Evolutionary conservation across 2,888 invertebrate species (phyloP).

Genomic region (Xanthorhoe spadicearia): DNA sequence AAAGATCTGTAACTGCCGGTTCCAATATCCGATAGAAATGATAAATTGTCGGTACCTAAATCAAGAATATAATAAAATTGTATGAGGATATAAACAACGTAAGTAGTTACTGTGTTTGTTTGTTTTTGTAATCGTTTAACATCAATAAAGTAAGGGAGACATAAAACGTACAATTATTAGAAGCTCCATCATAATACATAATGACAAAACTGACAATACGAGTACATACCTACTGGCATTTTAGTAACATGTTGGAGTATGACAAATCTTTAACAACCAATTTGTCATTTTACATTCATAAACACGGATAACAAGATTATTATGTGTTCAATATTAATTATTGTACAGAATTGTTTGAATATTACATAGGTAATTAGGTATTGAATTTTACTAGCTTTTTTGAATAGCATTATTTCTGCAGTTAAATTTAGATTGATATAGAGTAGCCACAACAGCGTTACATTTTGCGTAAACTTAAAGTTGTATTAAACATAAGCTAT

Average conservation of each 20-base stretch:
- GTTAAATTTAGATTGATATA: slow-evolving; percentile 17
- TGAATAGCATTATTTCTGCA: no score
- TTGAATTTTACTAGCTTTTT: no score
- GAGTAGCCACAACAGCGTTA: slow-evolving; percentile 25
- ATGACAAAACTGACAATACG: neutral
- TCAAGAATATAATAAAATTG: neutral
- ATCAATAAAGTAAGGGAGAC: neutral
- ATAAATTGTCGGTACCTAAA: neutral
- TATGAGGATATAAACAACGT: neutral
- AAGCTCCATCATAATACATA: neutral
- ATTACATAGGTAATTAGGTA: no score
- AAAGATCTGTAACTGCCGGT: no score
- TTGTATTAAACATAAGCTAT: slow-evolving; percentile 53
- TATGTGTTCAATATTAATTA: no score
- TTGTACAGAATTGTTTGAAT: no score
- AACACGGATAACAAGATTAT: neutral
- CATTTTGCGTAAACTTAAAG: slow-evolving; percentile 1
- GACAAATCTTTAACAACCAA: neutral
- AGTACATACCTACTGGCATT: no score
- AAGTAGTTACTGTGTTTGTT: neutral
- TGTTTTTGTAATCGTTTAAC: neutral
- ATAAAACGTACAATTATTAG: neutral
- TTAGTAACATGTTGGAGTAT: neutral
- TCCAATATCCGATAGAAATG: neutral
- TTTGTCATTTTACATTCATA: neutral